Evolutionary conservation across 2,113 vertebrate genomes (phyloP), one percentile per base, ranked within the genome.

Genomic region (Steatornis caripensis): DNA sequence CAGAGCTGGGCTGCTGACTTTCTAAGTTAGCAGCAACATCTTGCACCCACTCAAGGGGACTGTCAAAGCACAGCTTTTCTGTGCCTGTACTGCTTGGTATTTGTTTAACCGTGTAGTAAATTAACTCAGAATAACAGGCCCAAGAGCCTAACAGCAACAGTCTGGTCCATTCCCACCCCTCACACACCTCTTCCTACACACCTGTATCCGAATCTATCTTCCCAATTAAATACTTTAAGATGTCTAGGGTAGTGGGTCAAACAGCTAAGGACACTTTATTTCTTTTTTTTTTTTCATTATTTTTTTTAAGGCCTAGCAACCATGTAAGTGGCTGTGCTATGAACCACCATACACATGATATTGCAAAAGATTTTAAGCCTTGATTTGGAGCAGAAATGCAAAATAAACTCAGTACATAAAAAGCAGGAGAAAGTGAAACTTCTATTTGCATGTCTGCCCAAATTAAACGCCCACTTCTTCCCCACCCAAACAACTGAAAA

Each of bases 1-100:
- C 96, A 96, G 69, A 96, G 91, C 95, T 82, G 51, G 61, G 89
- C 89, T 91, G 80, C 93, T 34, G 57, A 78, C 64, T 60, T 90
- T 34, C 57, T 68, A 64, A 18, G 86, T 53, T 93, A 84, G 68
- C 92, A 88, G 88, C 83, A 86, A 53, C 41, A 89, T 14, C 64
- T 87, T 51, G 55, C 51, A 81, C 12, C 23, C 37, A 29, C n/a
- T 88, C 32, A 62, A 79, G 60, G 19, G 17, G 10, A 61, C 12
- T 36, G 23, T 41, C 51, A 22, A 74, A 65, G 26, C 7, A 37
- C 10, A 70, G 75, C 55, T 86, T 64, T 58, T 51, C 54, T 86
- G 54, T 55, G 64, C 43, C 57, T 37, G 22, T 37, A 74, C 13
- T 16, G 49, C 29, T 66, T 32, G 6, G 21, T 74, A 23, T 65